Evolutionary conservation across 2,888 invertebrate genomes (phyloP), one percentile per base, ranked within the genome.

Genomic region (Nemotelus nigrinus): DNA sequence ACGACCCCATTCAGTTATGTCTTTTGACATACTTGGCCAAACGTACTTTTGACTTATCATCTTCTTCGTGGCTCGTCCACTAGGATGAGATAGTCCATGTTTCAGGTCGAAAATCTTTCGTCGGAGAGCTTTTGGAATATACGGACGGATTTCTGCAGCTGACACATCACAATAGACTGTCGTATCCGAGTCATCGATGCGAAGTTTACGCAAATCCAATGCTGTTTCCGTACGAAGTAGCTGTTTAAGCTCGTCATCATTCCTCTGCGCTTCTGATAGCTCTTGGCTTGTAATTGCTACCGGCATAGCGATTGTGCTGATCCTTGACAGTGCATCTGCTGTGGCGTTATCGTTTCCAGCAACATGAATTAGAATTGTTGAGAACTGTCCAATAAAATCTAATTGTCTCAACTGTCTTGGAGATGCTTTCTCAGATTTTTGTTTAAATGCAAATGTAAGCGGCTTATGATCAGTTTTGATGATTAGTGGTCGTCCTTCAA

Each of bases 321-420:
- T 48, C 63, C 43, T 39, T 6, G 63, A 63, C 63, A 63, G 43
- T 7, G 63, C 63, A 41, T 63, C 74, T 60, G 74, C 74, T 25
- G 50, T 50, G 5, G 25, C 3, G 50, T 74, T 74, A 39, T 74
- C 41, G 7, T 64, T 45, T 3, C 75, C 64, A 3, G 75, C 65
- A 41, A 75, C 53, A 44, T 75, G 25, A 7, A 63, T 5, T 6
- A 74, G 58, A 25, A 60, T 25, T 6, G 50, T 76, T 43, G 76
- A 76, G 39, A 76, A 76, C 25, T 76, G 65, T 25, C 65, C 76
- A 53, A 63, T 76, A 25, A 45, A 76, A 6, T 84, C 83, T 0
- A 87, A 79, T 3, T 86, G 82, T 2, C 85, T 77, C 7, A 81
- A 80, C 77, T 86, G 85, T 5, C 85, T 74, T 2, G 85, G 85